Evolutionary conservation across 2,888 invertebrate genomes (phyloP), one percentile per base, ranked within the genome.

Genomic region (Sarcophaga carnaria): DNA sequence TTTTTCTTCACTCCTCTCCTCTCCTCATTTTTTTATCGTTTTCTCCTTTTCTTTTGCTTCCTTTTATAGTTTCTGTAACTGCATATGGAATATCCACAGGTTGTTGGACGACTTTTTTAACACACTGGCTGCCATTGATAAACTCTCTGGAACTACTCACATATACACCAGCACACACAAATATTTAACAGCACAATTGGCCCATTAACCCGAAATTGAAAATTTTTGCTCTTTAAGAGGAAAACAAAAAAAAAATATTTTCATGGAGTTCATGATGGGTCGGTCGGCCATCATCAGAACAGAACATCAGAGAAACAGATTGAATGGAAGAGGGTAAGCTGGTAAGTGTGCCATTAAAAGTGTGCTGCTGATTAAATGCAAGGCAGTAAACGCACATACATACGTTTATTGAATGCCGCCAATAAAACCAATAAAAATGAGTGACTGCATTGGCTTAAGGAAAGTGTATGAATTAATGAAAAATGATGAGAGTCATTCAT

Each of bases 161-260:
- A 69, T 25, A 47, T 17, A 62, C 17, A 62, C 17, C 22, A 12
- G 12, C 1, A 54, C 10, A n/a, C 75, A 70, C 14, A 59, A 5
- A 14, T 47, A 45, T 22, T 62, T 70, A 54, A 14, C 54, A 54
- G 54, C 47, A 60, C 78, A 82, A 71, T 79, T 86, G 82, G 37
- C 79, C 85, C 67, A 80, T 85, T 85, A 85, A 80, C 85, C 74
- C 20, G 66, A 77, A 72, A 85, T 77, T 60, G 12, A 74, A 81
- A 54, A 54, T 54, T 54, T 54, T 54, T 54, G 37, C 37, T 37
- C 37, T 37, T 37, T 37, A 2, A 37, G 20, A 17, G 66, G 3
- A 45, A 45, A 67, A 67, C 17, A 63, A 63, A 63, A 74, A 83
- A 83, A 25, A 5, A 27, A 5, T 37, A 37, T 6, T 37, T 37